Conservation (phyloP, 2,797 vertebrate species). For the Gymnopithys bicolor region DNA sequence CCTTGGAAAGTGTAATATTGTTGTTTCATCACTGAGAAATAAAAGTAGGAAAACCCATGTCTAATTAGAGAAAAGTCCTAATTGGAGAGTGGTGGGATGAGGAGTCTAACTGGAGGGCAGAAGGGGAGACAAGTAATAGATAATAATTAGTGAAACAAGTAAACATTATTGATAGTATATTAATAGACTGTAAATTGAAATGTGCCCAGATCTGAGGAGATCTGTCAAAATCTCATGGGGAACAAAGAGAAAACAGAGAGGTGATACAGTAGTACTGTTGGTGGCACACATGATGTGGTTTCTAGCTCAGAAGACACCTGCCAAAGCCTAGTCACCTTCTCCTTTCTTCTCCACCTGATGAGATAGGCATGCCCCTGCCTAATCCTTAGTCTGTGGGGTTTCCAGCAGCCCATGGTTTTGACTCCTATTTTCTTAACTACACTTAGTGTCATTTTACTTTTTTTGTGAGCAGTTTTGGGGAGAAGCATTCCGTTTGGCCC, state of each 20-base stretch:
- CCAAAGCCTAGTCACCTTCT: background rate
- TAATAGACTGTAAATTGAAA: background rate
- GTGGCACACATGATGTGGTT: fast-evolving
- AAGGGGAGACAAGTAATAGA: background rate
- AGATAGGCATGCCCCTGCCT: fast-evolving
- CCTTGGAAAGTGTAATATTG: background rate
- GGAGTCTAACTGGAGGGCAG: background rate
- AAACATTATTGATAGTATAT: background rate
- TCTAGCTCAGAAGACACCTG: background rate
- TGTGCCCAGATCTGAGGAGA: background rate
- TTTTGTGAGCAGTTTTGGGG: background rate
- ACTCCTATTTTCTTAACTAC: background rate
- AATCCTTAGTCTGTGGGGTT: background rate
- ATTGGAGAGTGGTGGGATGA: background rate
- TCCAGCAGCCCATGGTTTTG: background rate
- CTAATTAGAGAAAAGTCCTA: background rate
- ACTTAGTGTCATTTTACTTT: background rate
- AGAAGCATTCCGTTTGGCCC: background rate
- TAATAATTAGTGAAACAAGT: background rate
- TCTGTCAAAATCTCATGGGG: background rate
- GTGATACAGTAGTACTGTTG: background rate
- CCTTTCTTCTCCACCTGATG: background rate
- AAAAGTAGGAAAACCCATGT: background rate
- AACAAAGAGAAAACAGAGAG: background rate
- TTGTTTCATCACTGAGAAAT: background rate